Base-by-base conservation (phyloP, 2,113 vertebrate genomes). In the Spizaetus ornatus region DNA sequence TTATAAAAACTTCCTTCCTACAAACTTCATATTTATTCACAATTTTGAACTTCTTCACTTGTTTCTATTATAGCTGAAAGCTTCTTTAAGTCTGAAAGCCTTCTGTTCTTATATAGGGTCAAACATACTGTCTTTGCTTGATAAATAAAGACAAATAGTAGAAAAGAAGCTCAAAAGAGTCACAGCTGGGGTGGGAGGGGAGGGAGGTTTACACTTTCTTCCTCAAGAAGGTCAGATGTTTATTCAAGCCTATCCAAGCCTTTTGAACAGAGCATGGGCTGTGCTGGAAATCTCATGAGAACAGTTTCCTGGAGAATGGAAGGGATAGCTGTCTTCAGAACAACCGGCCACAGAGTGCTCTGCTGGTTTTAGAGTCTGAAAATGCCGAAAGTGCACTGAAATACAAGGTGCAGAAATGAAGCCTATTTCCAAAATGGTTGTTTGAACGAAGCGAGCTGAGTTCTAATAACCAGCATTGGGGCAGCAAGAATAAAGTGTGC, bases 61-160 rank as follows among this genome's bases (percentile, higher is more conserved):
- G 7, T 76, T 93, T 80, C 48, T 26, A 16, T 56, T 80, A 56
- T 23, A n/a, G 19, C 56, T 52, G 56, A 90, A 89, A 93, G 34
- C 31, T 77, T 86, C 79, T 78, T 71, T 20, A 79, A 53, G 40
- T 76, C 66, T 91, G 36, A 58, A 91, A 69, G 36, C 47, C 55
- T 92, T 80, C 82, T 78, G 29, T 69, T 83, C 47, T 59, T 85
- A n/a, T 31, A 7, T 36, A 73, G 36, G 62, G 62, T 91, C 58
- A 92, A 94, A 73, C 6, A 20, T 62, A 77, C 8, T 88, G 55
- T 69, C 69, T 89, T 94, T 79, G 31, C 83, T 77, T 85, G 71
- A 89, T 95, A 95, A 91, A 95, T 91, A 95, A 91, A 80, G 93
- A 77, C 76, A 86, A 92, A 92, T 80, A 90, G 79, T 48, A 89